Conservation (phyloP, 2,888 invertebrate species). For the Diplazon laetatorius region DNA sequence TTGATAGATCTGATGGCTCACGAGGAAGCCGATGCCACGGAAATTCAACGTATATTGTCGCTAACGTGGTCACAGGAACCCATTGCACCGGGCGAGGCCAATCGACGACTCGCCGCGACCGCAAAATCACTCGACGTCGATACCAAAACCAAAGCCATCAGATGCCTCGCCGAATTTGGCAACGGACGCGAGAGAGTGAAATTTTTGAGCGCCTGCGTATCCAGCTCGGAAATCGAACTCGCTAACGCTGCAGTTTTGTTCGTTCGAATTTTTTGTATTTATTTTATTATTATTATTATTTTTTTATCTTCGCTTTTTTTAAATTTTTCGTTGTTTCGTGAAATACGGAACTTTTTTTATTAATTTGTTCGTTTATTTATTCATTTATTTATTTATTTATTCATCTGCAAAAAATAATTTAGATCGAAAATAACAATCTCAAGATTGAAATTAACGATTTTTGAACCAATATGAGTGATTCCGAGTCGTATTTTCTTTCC, state of each 20-base stretch:
- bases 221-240: constrained; percentile 70
- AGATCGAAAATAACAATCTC: too few relatives aligned
- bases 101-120: constrained; percentile 66
- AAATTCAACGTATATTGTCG: constrained; percentile 74
- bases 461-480: too few relatives aligned
- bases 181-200: constrained; percentile 71
- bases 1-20: constrained; percentile 74
- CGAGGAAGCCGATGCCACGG: constrained; percentile 69
- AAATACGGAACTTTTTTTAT: too few relatives aligned
- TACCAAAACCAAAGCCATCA: constrained; percentile 71
- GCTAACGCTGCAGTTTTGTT: constrained; percentile 73
- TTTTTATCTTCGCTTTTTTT: too few relatives aligned
- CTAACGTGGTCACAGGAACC: constrained; percentile 72
- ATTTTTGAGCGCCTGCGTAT: constrained; percentile 71
- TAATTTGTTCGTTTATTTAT: constrained; percentile 40
- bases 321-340: too few relatives aligned
- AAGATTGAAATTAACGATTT: too few relatives aligned
- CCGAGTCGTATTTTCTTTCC: too few relatives aligned
- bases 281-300: too few relatives aligned
- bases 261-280: too few relatives aligned
- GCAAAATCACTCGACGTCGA: constrained; percentile 72
- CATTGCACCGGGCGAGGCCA: constrained; percentile 65
- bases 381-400: too few relatives aligned
- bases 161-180: constrained; percentile 72
- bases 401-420: too few relatives aligned